Base-by-base conservation (phyloP, 2,888 invertebrate species). In the Gandaritis pyraliata region DNA sequence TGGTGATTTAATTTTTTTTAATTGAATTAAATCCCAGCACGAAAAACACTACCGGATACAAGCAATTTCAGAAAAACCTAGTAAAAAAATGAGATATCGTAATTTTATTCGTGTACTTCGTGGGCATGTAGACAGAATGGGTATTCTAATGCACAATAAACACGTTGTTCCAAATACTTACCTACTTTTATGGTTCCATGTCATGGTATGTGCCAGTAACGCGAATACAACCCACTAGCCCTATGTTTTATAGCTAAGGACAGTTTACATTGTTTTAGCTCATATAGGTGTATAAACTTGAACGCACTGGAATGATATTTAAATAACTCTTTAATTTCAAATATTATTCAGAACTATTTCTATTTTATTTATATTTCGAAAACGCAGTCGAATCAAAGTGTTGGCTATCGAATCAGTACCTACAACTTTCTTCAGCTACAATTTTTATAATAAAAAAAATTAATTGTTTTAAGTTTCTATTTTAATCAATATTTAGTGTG, bases 191-290 rank as follows among this genome's bases (percentile, higher is more conserved):
- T 86, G 80, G 83, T 85, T 83, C 81, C 78, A 80, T 86, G 85
- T 84, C 91, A 91, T 88, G 90, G 69, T 77, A 89, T 81, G 72
- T 72, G 73, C 82, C 79, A 78, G 82, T 83, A 85, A 87, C n/a
- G 78, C 68, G 72, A 77, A 60, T 75, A 78, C 80, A 11, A 33
- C 11, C 16, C 5, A 23, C 15, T 15, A 78, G 72, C 73, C 71
- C 72, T 76, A 85, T 87, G 85, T 84, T 73, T 77, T 74, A 69
- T 77, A 75, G 75, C 78, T 71, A 73, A 73, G 59, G 23, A 39
- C 18, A 2, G 30, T 65, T 51, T 52, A 66, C 56, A 66, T 46
- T 46, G 43, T 6, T 7, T 8, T 41, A 41, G 41, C 12, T n/a
- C n/a, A n/a, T n/a, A 1, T 15, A 41, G 7, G 6, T 41, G 8